Percentiles rank a stretch among this genome's conserved stretches.
Evolutionary conservation across 2,888 invertebrate species (phyloP).

Genomic region (Acrobasis suavella): DNA sequence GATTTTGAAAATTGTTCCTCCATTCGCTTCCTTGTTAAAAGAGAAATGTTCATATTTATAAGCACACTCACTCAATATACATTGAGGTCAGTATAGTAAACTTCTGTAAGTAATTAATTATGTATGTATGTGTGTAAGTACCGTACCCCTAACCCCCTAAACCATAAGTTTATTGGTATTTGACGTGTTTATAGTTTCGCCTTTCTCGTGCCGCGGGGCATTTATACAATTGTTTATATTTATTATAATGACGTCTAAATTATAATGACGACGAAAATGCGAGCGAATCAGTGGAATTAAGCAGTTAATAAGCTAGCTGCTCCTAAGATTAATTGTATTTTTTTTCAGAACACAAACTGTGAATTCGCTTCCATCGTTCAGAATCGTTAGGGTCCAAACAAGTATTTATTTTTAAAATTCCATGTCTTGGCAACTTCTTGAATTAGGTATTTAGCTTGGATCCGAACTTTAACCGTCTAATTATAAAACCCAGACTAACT

Average conservation of each 20-base stretch:
- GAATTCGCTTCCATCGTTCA: no score
- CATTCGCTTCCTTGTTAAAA: no score
- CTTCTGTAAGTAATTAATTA: background rate
- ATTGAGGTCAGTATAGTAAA: background rate
- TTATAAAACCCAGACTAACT: no score
- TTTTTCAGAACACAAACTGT: background rate
- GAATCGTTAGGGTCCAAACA: no score
- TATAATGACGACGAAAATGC: background rate
- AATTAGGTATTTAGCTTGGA: no score
- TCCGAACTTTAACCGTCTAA: no score
- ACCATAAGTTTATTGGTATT: constrained; percentile 11
- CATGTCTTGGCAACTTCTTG: no score
- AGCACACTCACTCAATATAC: no score
- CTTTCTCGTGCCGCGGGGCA: background rate
- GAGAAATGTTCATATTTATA: no score
- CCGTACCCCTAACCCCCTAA: constrained; percentile 7
- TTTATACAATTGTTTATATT: constrained; percentile 3
- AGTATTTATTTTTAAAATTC: no score
- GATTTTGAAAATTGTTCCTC: no score
- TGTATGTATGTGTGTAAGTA: background rate
- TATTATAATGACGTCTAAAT: background rate
- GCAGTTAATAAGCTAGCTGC: background rate
- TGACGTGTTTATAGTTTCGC: constrained; percentile 7
- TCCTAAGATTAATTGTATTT: background rate
- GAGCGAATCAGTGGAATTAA: background rate